Evolutionary conservation across 1,140 invertebrate genomes (phyloP), one percentile per base, ranked within the genome.

Genomic region (Propsilocerus akamusi): DNA sequence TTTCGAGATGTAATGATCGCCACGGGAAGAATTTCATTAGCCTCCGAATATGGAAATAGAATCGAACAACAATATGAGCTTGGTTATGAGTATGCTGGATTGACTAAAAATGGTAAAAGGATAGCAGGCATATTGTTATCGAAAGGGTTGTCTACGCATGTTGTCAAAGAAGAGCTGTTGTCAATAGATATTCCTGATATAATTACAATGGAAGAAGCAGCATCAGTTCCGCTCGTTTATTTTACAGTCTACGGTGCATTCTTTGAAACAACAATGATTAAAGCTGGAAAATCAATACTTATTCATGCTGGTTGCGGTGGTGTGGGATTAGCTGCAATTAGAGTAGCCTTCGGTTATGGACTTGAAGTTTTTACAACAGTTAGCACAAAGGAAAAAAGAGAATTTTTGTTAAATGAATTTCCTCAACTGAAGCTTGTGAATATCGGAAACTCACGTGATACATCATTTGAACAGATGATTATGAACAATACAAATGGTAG

Each of bases 271-370:
- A 80, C 77, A 10, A 65, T 74, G 47, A 72, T 90, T 50, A 64
- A 72, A 52, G 70, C 69, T 47, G 83, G 82, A 2, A 81, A 87
- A 54, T 73, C 69, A 2, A 70, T 91, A 20, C 71, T 91, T 1
- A 89, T 93, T 58, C 88, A 93, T 65, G 81, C 87, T n/a, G 89
- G 87, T 10, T 80, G 81, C 51, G 88, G 88, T 22, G 88, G 86
- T 25, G 83, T 92, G n/a, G 88, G 88, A 0, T 78, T 87, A 59
- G 86, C 86, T 1, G 84, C 86, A 26, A 90, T 91, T 57, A 72
- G 77, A 49, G 74, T 90, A 22, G 83, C 83, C 0, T 68, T 88
- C 4, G 70, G 74, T 54, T 72, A 75, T 61, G 77, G 77, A 4
- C 81, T 83, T 60, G 70, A 71, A 22, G 73, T 84, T 11, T 88